Percentiles rank a stretch among this genome's conserved stretches.
These are phyloP conservation scores for Apodemia zela DNA, from an alignment of 2,888 invertebrate species.

Conservation along the genomic window DNA sequence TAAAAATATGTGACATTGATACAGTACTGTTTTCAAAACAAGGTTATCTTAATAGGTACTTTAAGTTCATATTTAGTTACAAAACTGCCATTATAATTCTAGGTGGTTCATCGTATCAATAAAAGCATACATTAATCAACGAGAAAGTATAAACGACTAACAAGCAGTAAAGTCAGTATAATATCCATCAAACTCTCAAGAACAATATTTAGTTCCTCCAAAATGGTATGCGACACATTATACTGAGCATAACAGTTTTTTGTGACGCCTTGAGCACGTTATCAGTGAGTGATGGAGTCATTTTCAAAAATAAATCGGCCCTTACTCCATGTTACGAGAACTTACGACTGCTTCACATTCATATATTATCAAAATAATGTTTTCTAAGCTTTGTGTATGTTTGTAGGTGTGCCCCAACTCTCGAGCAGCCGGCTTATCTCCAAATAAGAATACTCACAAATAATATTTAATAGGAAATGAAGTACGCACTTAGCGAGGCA, in stretches of 20 bases:
- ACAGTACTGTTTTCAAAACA: not conserved
- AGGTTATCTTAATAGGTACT: not conserved
- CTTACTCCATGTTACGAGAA: constrained; percentile 55
- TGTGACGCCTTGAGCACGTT: constrained; percentile 58
- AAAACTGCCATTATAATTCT: not conserved
- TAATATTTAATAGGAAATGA: constrained; percentile 70
- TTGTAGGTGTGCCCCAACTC: constrained; percentile 27
- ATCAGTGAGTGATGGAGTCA: constrained; percentile 74
- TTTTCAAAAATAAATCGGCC: constrained; percentile 75
- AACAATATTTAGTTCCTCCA: constrained; percentile 64
- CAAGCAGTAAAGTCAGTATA: constrained; percentile 50
- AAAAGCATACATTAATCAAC: constrained; percentile 16
- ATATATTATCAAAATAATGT: constrained; percentile 71
- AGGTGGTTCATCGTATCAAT: not conserved
- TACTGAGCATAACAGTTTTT: constrained; percentile 58
- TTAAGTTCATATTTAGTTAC: not conserved
- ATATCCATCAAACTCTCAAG: constrained; percentile 45
- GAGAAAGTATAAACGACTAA: constrained; percentile 31
- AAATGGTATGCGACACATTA: constrained; percentile 59
- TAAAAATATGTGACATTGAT: too few species aligned
- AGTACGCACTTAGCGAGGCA: constrained; percentile 60
- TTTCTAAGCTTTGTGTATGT: constrained; percentile 47
- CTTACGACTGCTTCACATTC: constrained; percentile 65
- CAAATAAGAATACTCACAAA: constrained; percentile 56
- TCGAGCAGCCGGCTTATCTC: constrained; percentile 53